A percentile compares a stretch with the other conserved stretches of the same genome.
phyloP scores from a whole-genome alignment of 2,113 vertebrate genomes.

The Colistium nudipinnis region DNA sequence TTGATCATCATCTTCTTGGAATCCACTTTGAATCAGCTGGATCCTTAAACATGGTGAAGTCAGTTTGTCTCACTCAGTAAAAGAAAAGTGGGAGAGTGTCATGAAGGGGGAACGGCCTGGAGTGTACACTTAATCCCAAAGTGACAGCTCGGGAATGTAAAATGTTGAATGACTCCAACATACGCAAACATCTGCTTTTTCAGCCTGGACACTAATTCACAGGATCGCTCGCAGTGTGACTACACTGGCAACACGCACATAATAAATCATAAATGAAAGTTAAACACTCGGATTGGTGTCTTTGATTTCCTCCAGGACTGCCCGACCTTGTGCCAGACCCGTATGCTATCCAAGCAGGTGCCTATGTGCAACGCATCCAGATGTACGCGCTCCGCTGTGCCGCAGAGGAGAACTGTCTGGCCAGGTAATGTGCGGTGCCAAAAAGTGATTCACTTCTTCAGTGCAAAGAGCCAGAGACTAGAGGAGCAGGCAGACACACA shows the following conservation, averaged over 20 bases:
- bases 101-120: background rate
- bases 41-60: background rate
- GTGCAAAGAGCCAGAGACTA: too few species aligned
- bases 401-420: conserved; percentile 87
- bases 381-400: conserved; percentile 87
- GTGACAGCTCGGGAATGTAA: conserved; percentile 35
- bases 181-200: conserved; percentile 37
- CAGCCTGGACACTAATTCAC: background rate
- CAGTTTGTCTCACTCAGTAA: background rate
- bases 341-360: conserved; percentile 85
- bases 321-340: conserved; percentile 87
- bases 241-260: background rate
- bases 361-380: conserved; percentile 85
- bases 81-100: conserved; percentile 5
- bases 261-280: background rate
- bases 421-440: conserved; percentile 79
- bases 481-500: conserved; percentile 20
- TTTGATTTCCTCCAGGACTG: conserved; percentile 74
- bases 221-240: conserved; percentile 2
- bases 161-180: conserved; percentile 36
- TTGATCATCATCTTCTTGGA: too few species aligned
- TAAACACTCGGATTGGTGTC: conserved; percentile 6
- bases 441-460: conserved; percentile 44
- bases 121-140: conserved; percentile 2
- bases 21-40: background rate